These are phyloP conservation scores for Lordiphosa collinella DNA, from an alignment of 1,140 invertebrate species.

Conservation along the genomic window DNA sequence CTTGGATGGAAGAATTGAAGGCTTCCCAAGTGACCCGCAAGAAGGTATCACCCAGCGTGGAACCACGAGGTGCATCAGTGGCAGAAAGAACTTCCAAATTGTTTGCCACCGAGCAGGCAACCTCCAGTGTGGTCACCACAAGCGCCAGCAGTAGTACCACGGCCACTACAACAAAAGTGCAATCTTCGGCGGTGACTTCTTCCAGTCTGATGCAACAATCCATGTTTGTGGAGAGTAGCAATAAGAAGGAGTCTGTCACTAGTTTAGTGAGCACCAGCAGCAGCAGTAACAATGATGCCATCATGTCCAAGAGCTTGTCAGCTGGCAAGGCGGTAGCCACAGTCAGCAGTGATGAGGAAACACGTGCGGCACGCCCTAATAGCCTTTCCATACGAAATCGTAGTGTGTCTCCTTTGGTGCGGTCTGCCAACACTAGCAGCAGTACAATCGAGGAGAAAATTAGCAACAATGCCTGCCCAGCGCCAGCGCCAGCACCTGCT, in stretches of 20 bases:
- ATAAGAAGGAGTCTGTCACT: slow-evolving; percentile 24
- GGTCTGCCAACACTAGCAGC: slow-evolving; percentile 39
- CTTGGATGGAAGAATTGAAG: slow-evolving; percentile 86
- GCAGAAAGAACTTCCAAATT: slow-evolving; percentile 64
- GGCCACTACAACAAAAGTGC: slow-evolving; percentile 64
- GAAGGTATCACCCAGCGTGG: slow-evolving; percentile 80
- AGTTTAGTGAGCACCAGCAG: slow-evolving; percentile 42
- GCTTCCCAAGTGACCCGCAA: slow-evolving; percentile 83
- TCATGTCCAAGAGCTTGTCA: slow-evolving; percentile 53
- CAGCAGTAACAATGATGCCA: slow-evolving; percentile 54
- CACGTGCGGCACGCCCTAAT: slow-evolving; percentile 59
- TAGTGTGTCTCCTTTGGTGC: slow-evolving; percentile 64
- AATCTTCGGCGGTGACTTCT: slow-evolving; percentile 65
- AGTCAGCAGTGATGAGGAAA: slow-evolving; percentile 59
- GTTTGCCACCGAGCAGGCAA: slow-evolving; percentile 47
- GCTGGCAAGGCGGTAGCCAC: slow-evolving; percentile 28
- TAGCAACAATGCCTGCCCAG: slow-evolving; percentile 41
- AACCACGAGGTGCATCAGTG: slow-evolving; percentile 52
- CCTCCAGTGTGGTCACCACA: slow-evolving; percentile 25
- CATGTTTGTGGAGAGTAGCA: slow-evolving; percentile 62
- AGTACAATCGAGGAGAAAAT: slow-evolving; percentile 30
- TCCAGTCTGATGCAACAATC: slow-evolving; percentile 63
- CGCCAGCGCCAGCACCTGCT: slow-evolving; percentile 23
- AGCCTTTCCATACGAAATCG: slow-evolving; percentile 71
- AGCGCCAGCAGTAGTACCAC: slow-evolving; percentile 24